Base-by-base conservation (phyloP, 2,113 vertebrate species). In the Platanista minor region DNA sequence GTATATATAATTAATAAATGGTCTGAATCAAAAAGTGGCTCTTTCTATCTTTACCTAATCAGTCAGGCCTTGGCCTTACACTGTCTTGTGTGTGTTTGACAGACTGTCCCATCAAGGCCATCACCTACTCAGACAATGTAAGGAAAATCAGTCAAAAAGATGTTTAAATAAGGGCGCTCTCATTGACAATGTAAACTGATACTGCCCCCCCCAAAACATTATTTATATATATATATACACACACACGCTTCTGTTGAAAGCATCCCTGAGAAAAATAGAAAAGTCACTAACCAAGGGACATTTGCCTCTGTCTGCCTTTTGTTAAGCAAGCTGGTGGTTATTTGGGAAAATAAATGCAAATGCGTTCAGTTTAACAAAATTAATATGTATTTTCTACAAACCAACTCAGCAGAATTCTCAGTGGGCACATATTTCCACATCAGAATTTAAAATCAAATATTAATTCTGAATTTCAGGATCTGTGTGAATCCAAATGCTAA, bases 311-410 rank as follows among this genome's bases (percentile, higher is more conserved):
- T 66, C 25, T 83, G 39, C 46, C 54, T 83, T 82, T 72, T 36
- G 20, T 64, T 77, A 54, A 61, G 80, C 69, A 71, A 96, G 87
- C 94, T 92, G 61, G 52, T 59, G 67, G 71, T 85, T 61, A 97
- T 91, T 94, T 62, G 52, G 72, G 82, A 43, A 49, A 86, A 92
- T n/a, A 71, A 89, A 97, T 86, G 93, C 91, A 91, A 95, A 97
- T 59, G 15, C 31, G 92, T 88, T 90, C 94, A 31, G 39, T n/a
- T 94, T 66, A 72, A 82, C 77, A 94, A 96, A 96, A 96, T 96
- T 85, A 88, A 95, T 78, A 87, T 92, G 90, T 91, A 91, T 94
- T 97, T 96, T 81, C 91, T 93, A 78, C 62, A 91, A 94, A 96
- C 94, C 95, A 92, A 49, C 91, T 92, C 49, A 20, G 82, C 5